These are phyloP conservation scores for Plebejus anna DNA, from an alignment of 2,888 invertebrate species.

Conservation along the genomic window DNA sequence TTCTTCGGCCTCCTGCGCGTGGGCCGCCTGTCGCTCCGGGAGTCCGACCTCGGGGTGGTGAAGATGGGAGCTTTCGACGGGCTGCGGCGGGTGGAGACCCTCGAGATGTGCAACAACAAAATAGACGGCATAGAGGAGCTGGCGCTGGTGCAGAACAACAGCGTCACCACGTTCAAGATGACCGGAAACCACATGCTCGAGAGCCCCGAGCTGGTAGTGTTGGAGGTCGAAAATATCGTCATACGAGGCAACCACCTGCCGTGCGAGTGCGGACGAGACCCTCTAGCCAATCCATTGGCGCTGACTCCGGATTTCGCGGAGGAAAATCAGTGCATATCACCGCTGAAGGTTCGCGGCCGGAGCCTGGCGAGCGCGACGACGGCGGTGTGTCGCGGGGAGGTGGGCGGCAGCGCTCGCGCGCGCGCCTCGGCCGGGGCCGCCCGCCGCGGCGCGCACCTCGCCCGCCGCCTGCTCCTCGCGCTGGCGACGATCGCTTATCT, in stretches of 20 bases:
- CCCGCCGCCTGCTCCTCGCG: slow-evolving; percentile 43
- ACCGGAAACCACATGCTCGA: slow-evolving; percentile 92
- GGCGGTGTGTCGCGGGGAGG: slow-evolving; percentile 64
- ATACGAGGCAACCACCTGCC: slow-evolving; percentile 91
- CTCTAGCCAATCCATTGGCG: slow-evolving; percentile 87
- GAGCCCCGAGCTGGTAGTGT: slow-evolving; percentile 85
- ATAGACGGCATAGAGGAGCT: slow-evolving; percentile 90
- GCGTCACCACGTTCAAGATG: slow-evolving; percentile 85
- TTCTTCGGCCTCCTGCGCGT: slow-evolving; percentile 89
- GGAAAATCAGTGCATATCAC: slow-evolving; percentile 92
- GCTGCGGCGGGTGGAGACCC: slow-evolving; percentile 83
- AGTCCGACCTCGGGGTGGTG: slow-evolving; percentile 89
- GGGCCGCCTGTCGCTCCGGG: slow-evolving; percentile 87
- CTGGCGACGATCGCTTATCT: slow-evolving; percentile 60
- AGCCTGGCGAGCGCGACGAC: slow-evolving; percentile 81
- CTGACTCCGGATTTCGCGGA: slow-evolving; percentile 83
- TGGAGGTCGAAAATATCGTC: slow-evolving; percentile 85
- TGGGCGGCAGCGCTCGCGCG: slow-evolving; percentile 60
- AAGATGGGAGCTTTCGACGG: slow-evolving; percentile 88
- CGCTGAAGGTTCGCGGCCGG: slow-evolving; percentile 89
- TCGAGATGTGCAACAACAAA: slow-evolving; percentile 91
- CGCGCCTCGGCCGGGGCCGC: slow-evolving; percentile 53
- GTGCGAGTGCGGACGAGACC: slow-evolving; percentile 91
- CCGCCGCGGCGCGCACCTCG: slow-evolving; percentile 44
- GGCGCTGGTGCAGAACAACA: slow-evolving; percentile 84